These are phyloP conservation scores for Calycopis cecrops DNA, from an alignment of 1,140 invertebrate genomes.

Conservation along the genomic window DNA sequence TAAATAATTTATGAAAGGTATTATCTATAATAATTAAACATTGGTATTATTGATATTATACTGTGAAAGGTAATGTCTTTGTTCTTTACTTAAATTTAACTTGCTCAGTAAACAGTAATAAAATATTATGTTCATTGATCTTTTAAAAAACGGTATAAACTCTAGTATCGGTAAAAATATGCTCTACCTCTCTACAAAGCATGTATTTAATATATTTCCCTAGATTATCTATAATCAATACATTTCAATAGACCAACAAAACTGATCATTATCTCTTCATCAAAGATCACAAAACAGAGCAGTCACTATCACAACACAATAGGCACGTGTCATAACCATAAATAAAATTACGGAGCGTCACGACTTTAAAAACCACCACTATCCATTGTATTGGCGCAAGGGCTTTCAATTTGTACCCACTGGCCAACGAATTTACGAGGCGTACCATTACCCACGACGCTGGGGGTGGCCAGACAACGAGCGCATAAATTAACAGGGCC, in stretches of 20 bases:
- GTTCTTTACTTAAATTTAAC: too few species aligned
- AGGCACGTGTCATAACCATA: conserved; percentile 51
- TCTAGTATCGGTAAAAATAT: too few species aligned
- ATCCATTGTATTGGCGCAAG: conserved; percentile 28
- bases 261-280: conserved; percentile 12
- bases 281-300: neutral
- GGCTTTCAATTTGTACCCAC: conserved; percentile 59
- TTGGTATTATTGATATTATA: too few species aligned
- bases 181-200: too few species aligned
- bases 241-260: neutral
- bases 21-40: too few species aligned
- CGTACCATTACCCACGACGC: conserved; percentile 24
- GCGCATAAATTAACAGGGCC: conserved; percentile 52
- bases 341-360: conserved; percentile 54
- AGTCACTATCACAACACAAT: conserved; percentile 25
- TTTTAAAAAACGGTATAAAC: too few species aligned
- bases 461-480: conserved; percentile 39
- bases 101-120: too few species aligned
- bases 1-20: too few species aligned
- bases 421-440: conserved; percentile 39
- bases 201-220: too few species aligned
- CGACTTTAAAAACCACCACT: conserved; percentile 37
- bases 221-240: too few species aligned
- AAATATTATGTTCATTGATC: too few species aligned
- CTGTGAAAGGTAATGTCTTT: too few species aligned